Conservation (phyloP, 53 echinoderm and acorn worm genomes). For the Crossaster papposus region DNA sequence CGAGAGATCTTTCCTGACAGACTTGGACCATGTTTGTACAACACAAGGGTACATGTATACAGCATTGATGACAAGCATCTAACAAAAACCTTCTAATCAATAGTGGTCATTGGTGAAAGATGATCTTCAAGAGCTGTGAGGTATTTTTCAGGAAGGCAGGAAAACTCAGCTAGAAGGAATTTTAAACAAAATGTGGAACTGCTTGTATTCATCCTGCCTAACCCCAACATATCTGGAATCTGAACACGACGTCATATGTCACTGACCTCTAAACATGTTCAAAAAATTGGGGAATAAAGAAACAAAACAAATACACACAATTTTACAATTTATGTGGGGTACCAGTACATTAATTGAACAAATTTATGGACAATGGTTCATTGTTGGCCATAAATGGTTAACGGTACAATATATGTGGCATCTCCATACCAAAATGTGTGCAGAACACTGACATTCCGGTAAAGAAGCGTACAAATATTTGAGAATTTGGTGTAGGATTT, state of each 20-base stretch:
- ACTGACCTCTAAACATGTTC: neutral
- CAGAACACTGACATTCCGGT: no score
- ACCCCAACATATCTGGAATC: neutral
- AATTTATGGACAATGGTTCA: no score
- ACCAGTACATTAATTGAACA: no score
- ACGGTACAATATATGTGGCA: no score
- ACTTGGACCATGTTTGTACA: conserved; percentile 21
- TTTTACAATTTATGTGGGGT: no score
- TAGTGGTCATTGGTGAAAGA: conserved; percentile 36
- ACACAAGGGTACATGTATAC: neutral
- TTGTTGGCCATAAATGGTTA: no score
- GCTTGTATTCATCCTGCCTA: neutral
- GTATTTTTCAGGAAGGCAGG: neutral
- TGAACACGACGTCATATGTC: neutral
- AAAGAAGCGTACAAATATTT: no score
- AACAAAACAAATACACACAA: no score
- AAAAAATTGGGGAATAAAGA: no score
- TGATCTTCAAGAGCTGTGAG: neutral
- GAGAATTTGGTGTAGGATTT: no score
- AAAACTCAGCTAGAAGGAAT: neutral
- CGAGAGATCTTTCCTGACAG: conserved; percentile 12
- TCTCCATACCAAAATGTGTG: no score
- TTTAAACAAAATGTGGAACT: neutral
- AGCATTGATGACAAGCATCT: conserved; percentile 10
- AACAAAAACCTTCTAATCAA: conserved; percentile 33